phyloP scores from a whole-genome alignment of 2,888 invertebrate genomes.

The Caenorhabditis sp. region DNA sequence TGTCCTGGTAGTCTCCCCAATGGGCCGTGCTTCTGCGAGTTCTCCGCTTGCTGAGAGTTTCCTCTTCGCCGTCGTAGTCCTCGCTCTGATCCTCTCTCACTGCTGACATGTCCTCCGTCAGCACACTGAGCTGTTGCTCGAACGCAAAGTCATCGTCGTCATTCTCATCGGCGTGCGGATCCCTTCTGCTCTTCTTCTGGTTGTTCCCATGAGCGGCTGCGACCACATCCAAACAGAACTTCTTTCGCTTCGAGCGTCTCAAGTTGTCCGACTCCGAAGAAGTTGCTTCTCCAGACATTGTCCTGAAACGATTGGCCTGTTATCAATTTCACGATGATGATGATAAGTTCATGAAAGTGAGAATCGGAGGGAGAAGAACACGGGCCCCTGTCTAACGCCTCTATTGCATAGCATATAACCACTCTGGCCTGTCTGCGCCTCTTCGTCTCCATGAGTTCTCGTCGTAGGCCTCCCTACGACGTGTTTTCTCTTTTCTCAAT shows the following conservation, averaged over 20 bases:
- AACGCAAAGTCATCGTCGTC: neutral
- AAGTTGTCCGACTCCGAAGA: slow-evolving; percentile 30
- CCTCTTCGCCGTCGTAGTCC: slow-evolving; percentile 1
- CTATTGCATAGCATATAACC: slow-evolving; percentile 15
- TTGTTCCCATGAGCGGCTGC: slow-evolving; percentile 59
- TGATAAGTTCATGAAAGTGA: slow-evolving; percentile 12
- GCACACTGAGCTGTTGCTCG: slow-evolving; percentile 10
- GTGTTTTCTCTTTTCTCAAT: slow-evolving; percentile 24
- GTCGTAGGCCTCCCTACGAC: neutral
- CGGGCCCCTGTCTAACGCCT: slow-evolving; percentile 15
- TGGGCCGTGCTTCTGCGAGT: slow-evolving; percentile 24
- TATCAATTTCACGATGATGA: neutral
- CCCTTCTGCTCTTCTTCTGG: slow-evolving; percentile 10
- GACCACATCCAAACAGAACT: slow-evolving; percentile 69
- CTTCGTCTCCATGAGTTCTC: slow-evolving; percentile 38
- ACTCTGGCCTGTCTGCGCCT: slow-evolving; percentile 27
- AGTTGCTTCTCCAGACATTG: slow-evolving; percentile 18
- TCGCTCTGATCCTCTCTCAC: slow-evolving; percentile 9
- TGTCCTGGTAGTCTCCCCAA: slow-evolving; percentile 24
- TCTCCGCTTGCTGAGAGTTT: slow-evolving; percentile 3
- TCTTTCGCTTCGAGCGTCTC: slow-evolving; percentile 70
- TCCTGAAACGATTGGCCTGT: slow-evolving; percentile 13
- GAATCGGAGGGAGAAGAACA: slow-evolving; percentile 14
- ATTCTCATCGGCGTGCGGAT: slow-evolving; percentile 9
- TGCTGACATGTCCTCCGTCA: slow-evolving; percentile 1